Percentiles rank a stretch among this genome's conserved stretches.
Conservation (phyloP, 2,888 invertebrate species). For the Ennomos erosarius region DNA sequence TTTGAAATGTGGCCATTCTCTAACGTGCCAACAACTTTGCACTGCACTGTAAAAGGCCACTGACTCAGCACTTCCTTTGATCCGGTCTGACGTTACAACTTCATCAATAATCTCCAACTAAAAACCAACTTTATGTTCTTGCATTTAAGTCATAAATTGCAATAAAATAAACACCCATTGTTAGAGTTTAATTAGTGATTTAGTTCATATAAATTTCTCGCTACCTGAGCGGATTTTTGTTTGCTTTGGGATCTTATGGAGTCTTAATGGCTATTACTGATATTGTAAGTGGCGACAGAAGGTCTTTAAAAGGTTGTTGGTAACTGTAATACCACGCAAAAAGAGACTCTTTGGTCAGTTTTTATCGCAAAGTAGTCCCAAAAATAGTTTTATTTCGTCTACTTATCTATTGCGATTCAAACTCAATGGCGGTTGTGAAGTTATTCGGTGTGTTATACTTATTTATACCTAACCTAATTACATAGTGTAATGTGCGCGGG, state of each 20-base stretch:
- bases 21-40: conserved; percentile 20
- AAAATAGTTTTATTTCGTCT: too few relatives aligned
- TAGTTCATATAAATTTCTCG: conserved; percentile 24
- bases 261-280: conserved; percentile 28
- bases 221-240: conserved; percentile 40
- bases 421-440: too few relatives aligned
- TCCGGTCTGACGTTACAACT: conserved; percentile 18
- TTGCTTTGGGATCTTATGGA: conserved; percentile 30
- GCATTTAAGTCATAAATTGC: not conserved
- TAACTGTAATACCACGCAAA: not conserved
- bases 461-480: too few relatives aligned
- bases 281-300: conserved; percentile 37
- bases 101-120: conserved; percentile 4
- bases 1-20: not conserved
- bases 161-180: conserved; percentile 7
- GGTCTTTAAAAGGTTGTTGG: conserved; percentile 15
- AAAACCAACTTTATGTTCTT: conserved; percentile 1
- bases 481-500: too few relatives aligned
- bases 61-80: conserved; percentile 38
- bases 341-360: too few relatives aligned
- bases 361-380: too few relatives aligned
- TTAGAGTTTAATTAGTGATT: conserved; percentile 33
- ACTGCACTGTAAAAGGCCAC: conserved; percentile 29
- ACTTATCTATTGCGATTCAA: too few relatives aligned
- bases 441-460: too few relatives aligned